Percentiles rank a stretch among this genome's conserved stretches.
These are phyloP conservation scores for Rhyacophila evoluta DNA, from an alignment of 2,888 invertebrate species.

Conservation along the genomic window DNA sequence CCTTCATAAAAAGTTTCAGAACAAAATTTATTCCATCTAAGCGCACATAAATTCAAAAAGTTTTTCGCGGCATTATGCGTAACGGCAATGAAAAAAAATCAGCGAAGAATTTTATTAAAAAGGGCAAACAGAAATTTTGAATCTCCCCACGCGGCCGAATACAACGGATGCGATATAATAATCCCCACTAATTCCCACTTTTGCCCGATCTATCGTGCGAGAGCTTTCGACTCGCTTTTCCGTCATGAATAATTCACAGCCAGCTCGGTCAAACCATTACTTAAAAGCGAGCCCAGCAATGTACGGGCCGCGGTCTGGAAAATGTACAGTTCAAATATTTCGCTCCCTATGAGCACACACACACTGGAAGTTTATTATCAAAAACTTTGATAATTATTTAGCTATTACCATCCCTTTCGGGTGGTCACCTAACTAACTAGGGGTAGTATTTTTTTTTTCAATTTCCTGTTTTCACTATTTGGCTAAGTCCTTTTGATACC, in stretches of 20 bases:
- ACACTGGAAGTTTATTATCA: neutral
- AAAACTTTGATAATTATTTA: too few relatives aligned
- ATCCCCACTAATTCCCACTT: constrained; percentile 24
- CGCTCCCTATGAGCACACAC: neutral
- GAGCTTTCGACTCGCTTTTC: constrained; percentile 13
- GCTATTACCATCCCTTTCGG: too few relatives aligned
- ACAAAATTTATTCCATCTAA: neutral
- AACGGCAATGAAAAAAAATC: constrained; percentile 15
- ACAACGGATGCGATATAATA: constrained; percentile 14
- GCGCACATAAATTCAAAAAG: neutral
- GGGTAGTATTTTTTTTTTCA: too few relatives aligned
- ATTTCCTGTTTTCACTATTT: too few relatives aligned
- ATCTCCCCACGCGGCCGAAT: neutral
- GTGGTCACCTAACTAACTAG: too few relatives aligned
- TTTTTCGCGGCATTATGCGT: neutral
- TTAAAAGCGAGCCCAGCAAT: constrained; percentile 9
- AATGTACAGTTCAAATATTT: neutral
- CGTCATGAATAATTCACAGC: constrained; percentile 34
- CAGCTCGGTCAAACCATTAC: constrained; percentile 13
- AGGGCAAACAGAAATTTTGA: constrained; percentile 10
- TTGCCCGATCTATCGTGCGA: constrained; percentile 13
- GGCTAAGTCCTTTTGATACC: too few relatives aligned
- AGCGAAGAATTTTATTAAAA: constrained; percentile 19
- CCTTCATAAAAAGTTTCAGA: too few relatives aligned
- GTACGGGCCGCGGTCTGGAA: neutral